Conservation (phyloP, 2,888 invertebrate genomes). For the Ellobium chinense region DNA sequence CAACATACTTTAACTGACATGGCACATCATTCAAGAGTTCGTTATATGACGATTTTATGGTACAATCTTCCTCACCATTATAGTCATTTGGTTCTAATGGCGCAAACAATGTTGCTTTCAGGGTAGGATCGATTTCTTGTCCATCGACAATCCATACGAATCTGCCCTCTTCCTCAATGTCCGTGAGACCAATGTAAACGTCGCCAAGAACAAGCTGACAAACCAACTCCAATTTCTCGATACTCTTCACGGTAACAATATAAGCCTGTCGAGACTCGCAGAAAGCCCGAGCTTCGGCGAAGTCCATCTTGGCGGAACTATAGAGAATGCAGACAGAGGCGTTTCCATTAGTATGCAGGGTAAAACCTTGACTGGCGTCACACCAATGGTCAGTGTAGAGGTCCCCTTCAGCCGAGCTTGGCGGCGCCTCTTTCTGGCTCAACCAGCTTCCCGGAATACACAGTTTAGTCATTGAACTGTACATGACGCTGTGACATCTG, state of each 20-base stretch:
- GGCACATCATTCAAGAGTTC: too few relatives aligned
- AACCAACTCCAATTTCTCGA: neutral
- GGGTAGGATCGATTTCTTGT: too few relatives aligned
- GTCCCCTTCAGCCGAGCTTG: neutral
- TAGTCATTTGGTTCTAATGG: too few relatives aligned
- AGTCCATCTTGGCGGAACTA: neutral
- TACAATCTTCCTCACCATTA: too few relatives aligned
- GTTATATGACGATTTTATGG: too few relatives aligned
- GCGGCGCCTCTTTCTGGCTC: neutral
- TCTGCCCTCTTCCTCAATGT: neutral
- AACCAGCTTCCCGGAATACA: constrained; percentile 8
- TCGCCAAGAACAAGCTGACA: too few relatives aligned
- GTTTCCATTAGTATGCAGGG: neutral
- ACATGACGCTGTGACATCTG: constrained; percentile 7
- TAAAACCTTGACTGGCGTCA: neutral
- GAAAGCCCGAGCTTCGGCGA: neutral
- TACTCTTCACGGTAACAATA: neutral
- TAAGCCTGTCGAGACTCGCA: neutral
- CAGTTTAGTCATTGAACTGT: neutral
- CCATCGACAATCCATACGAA: constrained; percentile 6
- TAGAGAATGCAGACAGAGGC: neutral
- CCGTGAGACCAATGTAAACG: constrained; percentile 1
- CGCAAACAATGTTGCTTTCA: too few relatives aligned
- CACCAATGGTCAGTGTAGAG: neutral
- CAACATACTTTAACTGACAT: too few relatives aligned